These are phyloP conservation scores for Tryphoninae sp. DNA, from an alignment of 2,888 invertebrate species.

Conservation along the genomic window DNA sequence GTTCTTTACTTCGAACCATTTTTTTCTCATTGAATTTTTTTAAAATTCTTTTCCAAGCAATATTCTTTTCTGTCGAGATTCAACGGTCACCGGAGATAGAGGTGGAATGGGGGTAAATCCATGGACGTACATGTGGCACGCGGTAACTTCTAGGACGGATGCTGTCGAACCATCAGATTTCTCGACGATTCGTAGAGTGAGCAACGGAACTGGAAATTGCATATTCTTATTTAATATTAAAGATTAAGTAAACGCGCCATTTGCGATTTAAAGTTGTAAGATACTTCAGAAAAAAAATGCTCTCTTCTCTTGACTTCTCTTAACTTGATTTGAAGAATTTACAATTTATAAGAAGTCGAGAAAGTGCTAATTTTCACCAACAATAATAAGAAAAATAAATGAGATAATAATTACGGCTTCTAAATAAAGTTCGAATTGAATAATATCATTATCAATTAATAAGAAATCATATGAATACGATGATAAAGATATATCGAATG, in stretches of 20 bases:
- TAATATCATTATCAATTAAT: background rate
- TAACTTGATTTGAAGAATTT: too few species aligned
- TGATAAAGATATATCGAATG: too few species aligned
- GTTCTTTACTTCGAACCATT: background rate
- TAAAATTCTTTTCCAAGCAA: background rate
- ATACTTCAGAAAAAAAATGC: too few species aligned
- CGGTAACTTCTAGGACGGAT: background rate
- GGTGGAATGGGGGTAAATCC: background rate
- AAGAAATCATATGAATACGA: background rate
- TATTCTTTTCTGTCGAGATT: background rate
- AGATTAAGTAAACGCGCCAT: too few species aligned
- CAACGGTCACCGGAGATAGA: background rate
- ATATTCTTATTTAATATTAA: too few species aligned
- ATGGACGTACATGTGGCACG: background rate
- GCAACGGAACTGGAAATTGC: background rate
- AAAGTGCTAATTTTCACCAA: too few species aligned
- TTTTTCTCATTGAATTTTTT: background rate
- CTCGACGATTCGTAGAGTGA: constrained; percentile 2
- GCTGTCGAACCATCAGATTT: background rate
- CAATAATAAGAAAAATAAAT: too few species aligned
- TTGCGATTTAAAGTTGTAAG: too few species aligned
- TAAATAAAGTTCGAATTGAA: too few species aligned
- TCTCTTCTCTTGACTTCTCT: too few species aligned
- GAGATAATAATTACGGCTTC: too few species aligned
- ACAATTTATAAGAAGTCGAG: too few species aligned